A percentile compares a stretch with the other conserved stretches of the same genome.
phyloP scores from a whole-genome alignment of 2,888 invertebrate species.

The Noctua pronuba region DNA sequence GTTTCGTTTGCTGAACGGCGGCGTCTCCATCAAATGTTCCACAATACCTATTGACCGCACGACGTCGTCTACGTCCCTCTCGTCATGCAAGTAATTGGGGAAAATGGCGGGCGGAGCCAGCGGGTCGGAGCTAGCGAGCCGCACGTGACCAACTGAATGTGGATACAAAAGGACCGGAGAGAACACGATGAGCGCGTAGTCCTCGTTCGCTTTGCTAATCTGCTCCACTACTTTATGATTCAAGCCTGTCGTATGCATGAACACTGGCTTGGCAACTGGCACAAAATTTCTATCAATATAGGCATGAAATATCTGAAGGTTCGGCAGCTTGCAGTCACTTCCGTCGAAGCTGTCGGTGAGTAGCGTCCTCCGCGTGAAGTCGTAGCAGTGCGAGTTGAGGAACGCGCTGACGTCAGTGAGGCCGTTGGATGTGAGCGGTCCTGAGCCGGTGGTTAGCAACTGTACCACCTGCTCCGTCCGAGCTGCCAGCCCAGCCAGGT shows the following conservation, averaged over 20 bases:
- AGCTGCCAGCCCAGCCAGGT: slow-evolving; percentile 41
- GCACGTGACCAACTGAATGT: slow-evolving; percentile 74
- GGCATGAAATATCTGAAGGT: slow-evolving; percentile 74
- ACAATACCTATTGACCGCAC: slow-evolving; percentile 73
- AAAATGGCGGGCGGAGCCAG: slow-evolving; percentile 71
- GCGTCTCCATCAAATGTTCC: slow-evolving; percentile 71
- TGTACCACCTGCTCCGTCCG: slow-evolving; percentile 56
- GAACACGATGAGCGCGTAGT: slow-evolving; percentile 69
- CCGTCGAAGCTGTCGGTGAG: slow-evolving; percentile 63
- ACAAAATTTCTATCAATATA: slow-evolving; percentile 70
- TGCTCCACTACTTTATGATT: slow-evolving; percentile 69
- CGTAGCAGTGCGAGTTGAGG: slow-evolving; percentile 78
- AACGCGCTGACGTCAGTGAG: slow-evolving; percentile 76
- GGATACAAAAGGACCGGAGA: slow-evolving; percentile 75
- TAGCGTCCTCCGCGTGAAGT: slow-evolving; percentile 67
- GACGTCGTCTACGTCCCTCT: slow-evolving; percentile 74
- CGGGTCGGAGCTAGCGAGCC: slow-evolving; percentile 74
- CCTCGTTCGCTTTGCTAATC: slow-evolving; percentile 67
- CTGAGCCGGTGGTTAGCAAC: slow-evolving; percentile 63
- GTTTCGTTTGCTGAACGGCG: slow-evolving; percentile 62
- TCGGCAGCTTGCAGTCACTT: slow-evolving; percentile 75
- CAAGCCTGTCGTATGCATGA: slow-evolving; percentile 63
- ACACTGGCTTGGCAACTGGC: slow-evolving; percentile 47
- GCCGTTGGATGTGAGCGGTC: slow-evolving; percentile 77
- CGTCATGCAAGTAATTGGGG: slow-evolving; percentile 76